Base-by-base conservation (phyloP, 1,140 invertebrate genomes). In the Drosophila ironensis region DNA sequence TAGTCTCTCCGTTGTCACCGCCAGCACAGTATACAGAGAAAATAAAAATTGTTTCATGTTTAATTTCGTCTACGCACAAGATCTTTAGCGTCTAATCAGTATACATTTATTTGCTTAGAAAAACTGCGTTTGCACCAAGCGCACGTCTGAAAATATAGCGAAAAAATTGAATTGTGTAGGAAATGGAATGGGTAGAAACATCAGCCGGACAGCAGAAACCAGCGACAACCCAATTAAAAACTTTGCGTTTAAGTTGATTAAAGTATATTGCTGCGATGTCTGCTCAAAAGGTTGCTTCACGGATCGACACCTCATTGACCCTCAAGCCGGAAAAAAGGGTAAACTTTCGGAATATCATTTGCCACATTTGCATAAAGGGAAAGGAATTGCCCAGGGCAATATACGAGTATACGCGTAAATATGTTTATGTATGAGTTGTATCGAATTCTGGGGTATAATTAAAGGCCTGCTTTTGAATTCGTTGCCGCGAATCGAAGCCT, bases 151-250 rank as follows among this genome's bases (percentile, higher is more conserved):
- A 12, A n/a, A 11, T 12, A 30, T 30, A 30, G 28, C n/a, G n/a
- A n/a, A n/a, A n/a, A n/a, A n/a, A n/a, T n/a, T n/a, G n/a, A n/a
- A n/a, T n/a, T n/a, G n/a, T n/a, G 5, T 22, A 22, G 2, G 2
- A 5, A 22, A 22, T 22, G 2, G 2, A 5, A 22, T 22, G 20
- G 11, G 12, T 14, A 35, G 12, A 8, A 37, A 14, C 12, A 17
- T 37, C 12, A 16, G 27, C 17, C 11, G 17, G 45, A 46, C 44
- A 30, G 45, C 22, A 12, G 51, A 33, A 51, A 48, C 24, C 67
- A 24, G 54, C 38, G 50, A 54, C 69, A 69, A 82, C 68, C 77
- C 78, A 82, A 84, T 82, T 82, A 82, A 82, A 81, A 82, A 84
- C 72, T 82, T 82, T 51, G 52, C 60, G 68, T 69, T 57, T 69